A percentile compares a stretch with the other conserved stretches of the same genome.
Evolutionary conservation across 37 sponge, comb jelly and placozoan species (phyloP).

Genomic region (Mnemiopsis leidyi): DNA sequence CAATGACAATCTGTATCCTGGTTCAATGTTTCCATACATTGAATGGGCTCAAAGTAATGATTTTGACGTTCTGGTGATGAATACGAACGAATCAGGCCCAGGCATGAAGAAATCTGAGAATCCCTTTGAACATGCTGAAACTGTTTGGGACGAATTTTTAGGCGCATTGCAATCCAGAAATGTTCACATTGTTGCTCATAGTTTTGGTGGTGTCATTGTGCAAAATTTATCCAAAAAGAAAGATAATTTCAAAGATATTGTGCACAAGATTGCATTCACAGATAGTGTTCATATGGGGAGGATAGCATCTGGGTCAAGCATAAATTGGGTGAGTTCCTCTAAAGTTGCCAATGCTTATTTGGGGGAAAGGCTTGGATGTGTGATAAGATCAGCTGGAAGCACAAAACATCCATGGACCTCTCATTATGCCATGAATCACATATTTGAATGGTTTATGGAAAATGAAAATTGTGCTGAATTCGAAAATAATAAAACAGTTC

Average conservation of each 20-base stretch:
- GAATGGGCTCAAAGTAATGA: neutral
- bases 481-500: too few relatives aligned
- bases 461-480: too few relatives aligned
- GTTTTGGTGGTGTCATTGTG: slow-evolving; percentile 10
- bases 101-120: neutral
- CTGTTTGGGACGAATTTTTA: slow-evolving; percentile 27
- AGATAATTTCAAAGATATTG: neutral
- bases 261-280: slow-evolving; percentile 15
- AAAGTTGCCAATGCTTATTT: neutral
- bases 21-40: slow-evolving; percentile 59
- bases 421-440: slow-evolving; percentile 68
- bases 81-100: slow-evolving; percentile 40
- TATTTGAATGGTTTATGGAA: slow-evolving; percentile 72
- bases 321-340: slow-evolving; percentile 42
- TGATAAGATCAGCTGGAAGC: slow-evolving; percentile 36
- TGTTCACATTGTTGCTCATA: slow-evolving; percentile 27
- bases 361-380: neutral
- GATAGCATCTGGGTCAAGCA: neutral
- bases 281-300: slow-evolving; percentile 38
- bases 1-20: slow-evolving; percentile 42
- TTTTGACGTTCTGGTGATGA: slow-evolving; percentile 32
- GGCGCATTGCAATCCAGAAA: neutral
- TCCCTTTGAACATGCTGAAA: slow-evolving; percentile 14
- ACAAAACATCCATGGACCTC: slow-evolving; percentile 24
- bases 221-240: neutral